These are phyloP conservation scores for Octomys mimax DNA, from an alignment of 2,797 vertebrate genomes.

Conservation along the genomic window DNA sequence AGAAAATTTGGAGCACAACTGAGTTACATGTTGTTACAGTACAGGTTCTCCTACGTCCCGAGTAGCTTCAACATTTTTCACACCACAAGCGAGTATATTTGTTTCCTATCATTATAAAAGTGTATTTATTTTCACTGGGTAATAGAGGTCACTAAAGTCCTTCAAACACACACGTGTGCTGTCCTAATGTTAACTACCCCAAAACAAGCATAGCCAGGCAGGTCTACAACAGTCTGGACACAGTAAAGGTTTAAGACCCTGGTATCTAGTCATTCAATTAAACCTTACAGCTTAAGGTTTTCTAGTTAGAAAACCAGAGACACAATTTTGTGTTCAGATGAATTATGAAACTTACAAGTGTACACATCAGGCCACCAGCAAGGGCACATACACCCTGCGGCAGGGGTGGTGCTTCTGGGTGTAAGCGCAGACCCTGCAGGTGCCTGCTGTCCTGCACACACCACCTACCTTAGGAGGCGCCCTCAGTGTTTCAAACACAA, in stretches of 20 bases:
- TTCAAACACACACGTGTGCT: not conserved
- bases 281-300: not conserved
- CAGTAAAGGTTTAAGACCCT: not conserved
- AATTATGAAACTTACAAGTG: not conserved
- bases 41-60: too few species aligned
- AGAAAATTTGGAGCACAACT: too few species aligned
- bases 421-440: not conserved
- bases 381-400: too few species aligned
- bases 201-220: accelerated
- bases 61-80: not conserved
- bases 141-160: not conserved
- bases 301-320: not conserved
- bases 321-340: not conserved
- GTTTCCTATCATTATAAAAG: not conserved
- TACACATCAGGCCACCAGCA: not conserved
- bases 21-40: too few species aligned
- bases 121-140: not conserved
- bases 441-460: not conserved
- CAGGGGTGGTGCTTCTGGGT: too few species aligned
- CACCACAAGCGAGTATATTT: not conserved
- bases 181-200: not conserved
- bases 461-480: accelerated
- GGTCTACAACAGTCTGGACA: not conserved
- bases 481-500: not conserved
- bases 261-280: not conserved